phyloP scores from a whole-genome alignment of 92 coral and sea anemone genomes.

The Palythoa grandiflora region DNA sequence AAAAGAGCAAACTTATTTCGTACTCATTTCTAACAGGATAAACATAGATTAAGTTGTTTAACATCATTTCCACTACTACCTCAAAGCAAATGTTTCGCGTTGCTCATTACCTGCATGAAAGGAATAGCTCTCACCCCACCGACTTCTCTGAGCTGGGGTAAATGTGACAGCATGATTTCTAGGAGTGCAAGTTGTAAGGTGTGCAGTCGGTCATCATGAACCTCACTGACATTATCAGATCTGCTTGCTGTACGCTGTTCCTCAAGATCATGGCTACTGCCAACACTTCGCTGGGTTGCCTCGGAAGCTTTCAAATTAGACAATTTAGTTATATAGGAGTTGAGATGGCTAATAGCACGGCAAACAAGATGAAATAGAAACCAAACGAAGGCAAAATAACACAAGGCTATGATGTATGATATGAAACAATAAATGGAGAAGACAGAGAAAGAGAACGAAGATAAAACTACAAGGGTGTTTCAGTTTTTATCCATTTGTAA shows the following conservation, averaged over 20 bases:
- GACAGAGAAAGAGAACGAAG: too few species aligned
- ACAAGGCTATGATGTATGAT: too few species aligned
- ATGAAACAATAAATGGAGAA: too few species aligned
- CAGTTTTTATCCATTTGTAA: too few species aligned
- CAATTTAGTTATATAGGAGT: not conserved
- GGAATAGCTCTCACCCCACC: conserved; percentile 98
- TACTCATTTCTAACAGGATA: too few species aligned
- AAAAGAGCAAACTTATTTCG: not conserved
- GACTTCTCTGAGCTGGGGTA: conserved; percentile 80
- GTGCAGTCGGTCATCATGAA: conserved; percentile 84
- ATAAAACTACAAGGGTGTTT: too few species aligned
- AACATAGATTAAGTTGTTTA: not conserved
- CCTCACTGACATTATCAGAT: conserved; percentile 64
- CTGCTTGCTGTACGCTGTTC: conserved; percentile 74
- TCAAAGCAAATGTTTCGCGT: not conserved
- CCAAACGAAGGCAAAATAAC: too few species aligned
- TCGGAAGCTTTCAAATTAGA: conserved; percentile 22
- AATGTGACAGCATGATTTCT: conserved; percentile 79
- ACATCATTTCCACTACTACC: not conserved
- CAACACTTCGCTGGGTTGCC: conserved; percentile 53
- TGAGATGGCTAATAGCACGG: not conserved
- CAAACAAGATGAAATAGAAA: not conserved
- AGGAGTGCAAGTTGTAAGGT: conserved; percentile 81
- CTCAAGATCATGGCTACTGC: conserved; percentile 72
- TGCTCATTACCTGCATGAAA: conserved; percentile 88